These are phyloP conservation scores for Neopipo cinnamomea DNA, from an alignment of 2,113 vertebrate genomes.

Conservation along the genomic window DNA sequence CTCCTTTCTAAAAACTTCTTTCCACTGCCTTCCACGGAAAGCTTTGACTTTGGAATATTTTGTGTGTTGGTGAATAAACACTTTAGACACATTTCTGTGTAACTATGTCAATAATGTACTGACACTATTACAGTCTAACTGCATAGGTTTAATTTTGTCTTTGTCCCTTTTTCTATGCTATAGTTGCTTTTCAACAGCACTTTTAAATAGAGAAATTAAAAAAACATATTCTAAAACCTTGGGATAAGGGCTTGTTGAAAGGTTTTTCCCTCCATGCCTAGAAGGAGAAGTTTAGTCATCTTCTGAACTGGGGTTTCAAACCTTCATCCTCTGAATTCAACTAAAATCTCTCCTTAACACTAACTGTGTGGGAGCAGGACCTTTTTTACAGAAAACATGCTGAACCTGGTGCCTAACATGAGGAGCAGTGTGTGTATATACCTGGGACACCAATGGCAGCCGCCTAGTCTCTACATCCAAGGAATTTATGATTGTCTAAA, in stretches of 20 bases:
- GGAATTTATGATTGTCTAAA: not conserved
- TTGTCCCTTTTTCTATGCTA: not conserved
- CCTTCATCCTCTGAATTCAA: not conserved
- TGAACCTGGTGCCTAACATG: not conserved
- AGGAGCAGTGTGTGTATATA: not conserved
- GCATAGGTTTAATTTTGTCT: not conserved
- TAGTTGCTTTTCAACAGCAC: not conserved
- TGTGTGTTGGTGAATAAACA: not conserved
- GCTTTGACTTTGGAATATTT: not conserved
- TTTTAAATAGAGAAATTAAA: not conserved
- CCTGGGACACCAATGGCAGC: not conserved
- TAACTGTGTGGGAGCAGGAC: not conserved
- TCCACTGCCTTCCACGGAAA: not conserved
- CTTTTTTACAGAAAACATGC: not conserved
- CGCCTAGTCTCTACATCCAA: not conserved
- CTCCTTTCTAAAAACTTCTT: not conserved
- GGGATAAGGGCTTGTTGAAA: not conserved
- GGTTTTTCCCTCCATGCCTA: not conserved
- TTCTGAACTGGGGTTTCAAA: not conserved
- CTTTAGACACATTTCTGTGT: not conserved
- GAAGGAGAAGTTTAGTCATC: not conserved
- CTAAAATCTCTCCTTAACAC: not conserved
- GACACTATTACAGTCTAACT: not conserved
- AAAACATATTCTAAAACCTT: not conserved
- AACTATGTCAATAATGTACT: not conserved